Conservation (phyloP, 2,113 vertebrate species). For the Sula dactylatra region DNA sequence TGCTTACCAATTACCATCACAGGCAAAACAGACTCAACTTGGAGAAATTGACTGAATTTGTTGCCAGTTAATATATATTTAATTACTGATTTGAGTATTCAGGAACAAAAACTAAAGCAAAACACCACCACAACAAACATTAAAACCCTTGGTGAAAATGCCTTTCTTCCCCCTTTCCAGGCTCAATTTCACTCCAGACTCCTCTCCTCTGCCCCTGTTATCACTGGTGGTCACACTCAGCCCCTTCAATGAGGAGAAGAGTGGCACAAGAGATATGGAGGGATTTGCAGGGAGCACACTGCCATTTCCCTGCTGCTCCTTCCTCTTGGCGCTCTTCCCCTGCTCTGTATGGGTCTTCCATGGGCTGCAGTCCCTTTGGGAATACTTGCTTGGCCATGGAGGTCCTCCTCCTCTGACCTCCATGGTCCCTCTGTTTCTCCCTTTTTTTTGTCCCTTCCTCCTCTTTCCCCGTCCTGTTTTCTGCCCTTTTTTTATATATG, state of each 20-base stretch:
- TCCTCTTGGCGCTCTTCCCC: not conserved
- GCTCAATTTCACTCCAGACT: not conserved
- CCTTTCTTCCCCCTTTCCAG: not conserved
- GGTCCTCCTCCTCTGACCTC: not conserved
- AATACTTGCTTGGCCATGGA: not conserved
- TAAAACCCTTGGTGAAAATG: not conserved
- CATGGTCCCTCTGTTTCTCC: not conserved
- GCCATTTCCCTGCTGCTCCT: not conserved
- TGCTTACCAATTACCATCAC: not conserved
- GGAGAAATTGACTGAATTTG: not conserved
- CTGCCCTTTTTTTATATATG: not conserved
- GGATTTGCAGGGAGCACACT: not conserved
- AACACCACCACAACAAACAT: not conserved
- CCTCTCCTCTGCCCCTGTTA: not conserved
- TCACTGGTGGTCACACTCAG: not conserved
- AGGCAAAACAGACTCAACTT: not conserved
- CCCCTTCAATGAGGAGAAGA: not conserved
- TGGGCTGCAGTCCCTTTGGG: not conserved
- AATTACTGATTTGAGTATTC: not conserved
- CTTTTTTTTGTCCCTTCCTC: not conserved
- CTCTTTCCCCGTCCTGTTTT: not conserved
- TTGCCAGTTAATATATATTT: not conserved
- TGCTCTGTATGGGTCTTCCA: not conserved
- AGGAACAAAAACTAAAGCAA: not conserved
- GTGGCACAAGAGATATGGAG: not conserved